Base-by-base conservation (phyloP, 2,888 invertebrate genomes). In the Idaea dimidiata region DNA sequence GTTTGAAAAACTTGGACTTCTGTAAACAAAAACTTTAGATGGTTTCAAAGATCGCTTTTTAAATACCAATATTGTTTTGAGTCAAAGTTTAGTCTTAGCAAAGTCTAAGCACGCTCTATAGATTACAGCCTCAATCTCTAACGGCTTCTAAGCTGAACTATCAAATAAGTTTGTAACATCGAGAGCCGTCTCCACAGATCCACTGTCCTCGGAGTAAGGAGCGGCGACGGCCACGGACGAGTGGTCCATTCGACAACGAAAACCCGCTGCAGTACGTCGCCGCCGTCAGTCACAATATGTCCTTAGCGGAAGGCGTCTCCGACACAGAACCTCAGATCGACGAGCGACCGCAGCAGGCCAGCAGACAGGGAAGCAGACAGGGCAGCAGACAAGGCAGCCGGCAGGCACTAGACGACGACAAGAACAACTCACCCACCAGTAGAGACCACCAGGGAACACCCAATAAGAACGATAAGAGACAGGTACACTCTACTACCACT, bases 271-370 rank as follows among this genome's bases (percentile, higher is more conserved):
- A 70, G 60, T 63, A 78, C 78, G 72, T 66, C 77, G 84, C 74
- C 71, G 65, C 68, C 69, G 77, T 68, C 90, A 91, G 86, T 89
- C 83, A 80, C 80, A 79, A 82, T 86, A 91, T 91, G 91, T 91
- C 91, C 88, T 78, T 91, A 82, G 91, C 82, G 59, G 91, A 90
- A 85, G 91, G 84, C 69, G 81, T 81, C 66, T 91, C 91, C 62
- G 91, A 91, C 76, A 84, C 86, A 57, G 91, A 91, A 74, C 59
- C 63, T 43, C 62, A 6, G 17, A 56, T n/a, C 10, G 70, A 64
- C 63, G 78, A 77, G 60, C 76, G 74, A 64, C n/a, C n/a, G n/a
- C 77, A 76, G 5, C 74, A 72, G 67, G 76, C 64, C 24, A 24
- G 24, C 24, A 24, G 24, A 5, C 24, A 24, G 24, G 24, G 24